Evolutionary conservation across 1,140 invertebrate species (phyloP).

Genomic region (Drosophila nebulosa): DNA sequence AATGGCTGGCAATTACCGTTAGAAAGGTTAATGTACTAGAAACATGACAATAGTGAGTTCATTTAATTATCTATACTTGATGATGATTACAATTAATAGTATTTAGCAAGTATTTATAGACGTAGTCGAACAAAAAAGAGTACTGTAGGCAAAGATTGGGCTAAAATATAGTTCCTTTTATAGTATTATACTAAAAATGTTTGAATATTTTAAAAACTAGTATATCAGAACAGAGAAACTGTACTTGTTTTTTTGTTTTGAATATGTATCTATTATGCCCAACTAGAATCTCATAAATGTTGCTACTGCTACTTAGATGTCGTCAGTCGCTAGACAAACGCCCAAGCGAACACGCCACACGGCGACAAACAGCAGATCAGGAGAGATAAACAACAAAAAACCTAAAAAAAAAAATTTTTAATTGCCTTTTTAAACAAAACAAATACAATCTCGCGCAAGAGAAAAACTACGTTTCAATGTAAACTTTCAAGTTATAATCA

Average conservation of each 20-base stretch:
- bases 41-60: neutral
- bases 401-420: slow-evolving; percentile 19
- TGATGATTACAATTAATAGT: neutral
- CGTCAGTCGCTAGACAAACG: slow-evolving; percentile 65
- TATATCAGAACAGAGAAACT: slow-evolving; percentile 18
- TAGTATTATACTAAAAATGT: neutral
- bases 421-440: slow-evolving; percentile 33
- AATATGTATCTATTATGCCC: slow-evolving; percentile 27
- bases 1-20: neutral
- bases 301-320: slow-evolving; percentile 42
- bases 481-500: slow-evolving; percentile 39
- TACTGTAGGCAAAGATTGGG: neutral
- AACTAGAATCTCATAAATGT: slow-evolving; percentile 73
- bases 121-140: neutral
- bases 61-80: neutral
- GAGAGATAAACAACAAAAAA: slow-evolving; percentile 27
- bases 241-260: slow-evolving; percentile 40
- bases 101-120: neutral
- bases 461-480: slow-evolving; percentile 53
- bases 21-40: neutral
- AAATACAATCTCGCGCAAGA: slow-evolving; percentile 14
- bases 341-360: slow-evolving; percentile 54
- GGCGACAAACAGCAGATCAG: slow-evolving; percentile 33
- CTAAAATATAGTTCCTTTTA: slow-evolving; percentile 7
- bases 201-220: neutral